phyloP scores from a whole-genome alignment of 2,113 vertebrate species.

The Dicaeum eximium region DNA sequence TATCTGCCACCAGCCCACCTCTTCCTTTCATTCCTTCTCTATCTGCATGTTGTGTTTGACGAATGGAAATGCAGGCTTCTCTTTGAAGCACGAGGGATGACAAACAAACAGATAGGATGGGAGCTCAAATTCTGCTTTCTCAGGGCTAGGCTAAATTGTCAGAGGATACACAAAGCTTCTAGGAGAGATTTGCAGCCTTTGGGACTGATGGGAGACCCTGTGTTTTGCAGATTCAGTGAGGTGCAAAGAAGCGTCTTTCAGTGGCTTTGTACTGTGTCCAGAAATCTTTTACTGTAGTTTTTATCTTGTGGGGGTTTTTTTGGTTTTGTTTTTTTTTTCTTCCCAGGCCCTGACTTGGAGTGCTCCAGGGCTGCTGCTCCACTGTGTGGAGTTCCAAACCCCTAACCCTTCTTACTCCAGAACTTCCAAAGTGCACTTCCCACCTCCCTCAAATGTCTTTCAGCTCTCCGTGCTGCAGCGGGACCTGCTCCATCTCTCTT shows the following conservation, averaged over 20 bases:
- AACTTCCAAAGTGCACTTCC: not conserved
- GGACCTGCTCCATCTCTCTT: not conserved
- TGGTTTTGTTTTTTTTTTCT: not conserved
- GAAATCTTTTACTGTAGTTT: not conserved
- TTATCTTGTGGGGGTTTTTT: too few relatives aligned
- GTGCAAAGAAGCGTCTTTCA: not conserved
- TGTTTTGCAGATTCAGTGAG: not conserved
- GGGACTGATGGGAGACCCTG: not conserved
- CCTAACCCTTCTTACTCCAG: not conserved
- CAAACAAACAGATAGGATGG: not conserved
- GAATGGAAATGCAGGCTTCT: constrained; percentile 56
- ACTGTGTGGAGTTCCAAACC: not conserved
- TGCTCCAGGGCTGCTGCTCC: not conserved
- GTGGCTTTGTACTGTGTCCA: not conserved
- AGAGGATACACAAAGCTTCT: not conserved
- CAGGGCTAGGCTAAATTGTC: not conserved
- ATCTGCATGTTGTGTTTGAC: constrained; percentile 6
- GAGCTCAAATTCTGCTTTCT: not conserved
- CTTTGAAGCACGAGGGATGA: constrained; percentile 35
- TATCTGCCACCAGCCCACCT: constrained; percentile 49
- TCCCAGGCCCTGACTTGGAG: not conserved
- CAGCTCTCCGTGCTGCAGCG: not conserved
- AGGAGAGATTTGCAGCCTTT: not conserved
- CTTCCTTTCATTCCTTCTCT: constrained; percentile 24
- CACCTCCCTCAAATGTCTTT: rapidly evolving